These are phyloP conservation scores for Zosterops borbonicus DNA, from an alignment of 2,113 vertebrate species.

Conservation along the genomic window DNA sequence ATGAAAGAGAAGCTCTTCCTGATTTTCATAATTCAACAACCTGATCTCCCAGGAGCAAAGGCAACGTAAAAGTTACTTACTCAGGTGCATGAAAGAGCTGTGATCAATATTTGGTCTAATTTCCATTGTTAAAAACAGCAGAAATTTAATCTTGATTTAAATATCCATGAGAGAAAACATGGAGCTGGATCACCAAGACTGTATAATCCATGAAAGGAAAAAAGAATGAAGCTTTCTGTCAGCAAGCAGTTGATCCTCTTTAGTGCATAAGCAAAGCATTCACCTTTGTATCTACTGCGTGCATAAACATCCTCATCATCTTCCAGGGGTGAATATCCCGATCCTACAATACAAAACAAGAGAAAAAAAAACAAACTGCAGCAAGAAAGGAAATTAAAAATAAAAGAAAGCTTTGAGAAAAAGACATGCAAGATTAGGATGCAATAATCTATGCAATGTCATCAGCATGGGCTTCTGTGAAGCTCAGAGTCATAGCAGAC, in stretches of 20 bases:
- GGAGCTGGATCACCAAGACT: conserved; percentile 36
- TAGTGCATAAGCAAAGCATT: conserved; percentile 81
- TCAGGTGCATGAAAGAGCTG: conserved; percentile 39
- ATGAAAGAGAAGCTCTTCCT: conserved; percentile 55
- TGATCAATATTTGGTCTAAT: conserved; percentile 39
- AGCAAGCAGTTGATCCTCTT: conserved; percentile 62
- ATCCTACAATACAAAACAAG: conserved; percentile 85
- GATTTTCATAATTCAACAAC: conserved; percentile 51
- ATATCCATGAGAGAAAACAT: not conserved
- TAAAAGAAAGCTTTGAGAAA: conserved; percentile 53
- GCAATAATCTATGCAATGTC: conserved; percentile 43
- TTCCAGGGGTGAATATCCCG: conserved; percentile 88
- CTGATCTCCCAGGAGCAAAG: conserved; percentile 32
- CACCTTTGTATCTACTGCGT: conserved; percentile 89
- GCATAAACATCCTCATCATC: conserved; percentile 91
- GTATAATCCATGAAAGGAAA: conserved; percentile 25
- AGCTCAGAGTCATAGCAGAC: conserved; percentile 32
- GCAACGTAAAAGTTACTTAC: conserved; percentile 47
- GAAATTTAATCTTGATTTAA: conserved; percentile 25
- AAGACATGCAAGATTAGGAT: conserved; percentile 72
- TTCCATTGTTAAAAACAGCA: conserved; percentile 16
- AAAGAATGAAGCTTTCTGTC: conserved; percentile 51
- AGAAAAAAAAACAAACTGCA: conserved; percentile 74
- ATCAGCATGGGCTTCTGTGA: conserved; percentile 11
- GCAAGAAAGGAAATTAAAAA: conserved; percentile 73